A percentile compares a stretch with the other conserved stretches of the same genome.
Conservation (phyloP, 2,113 vertebrate species). For the Microcebus griseorufus region DNA sequence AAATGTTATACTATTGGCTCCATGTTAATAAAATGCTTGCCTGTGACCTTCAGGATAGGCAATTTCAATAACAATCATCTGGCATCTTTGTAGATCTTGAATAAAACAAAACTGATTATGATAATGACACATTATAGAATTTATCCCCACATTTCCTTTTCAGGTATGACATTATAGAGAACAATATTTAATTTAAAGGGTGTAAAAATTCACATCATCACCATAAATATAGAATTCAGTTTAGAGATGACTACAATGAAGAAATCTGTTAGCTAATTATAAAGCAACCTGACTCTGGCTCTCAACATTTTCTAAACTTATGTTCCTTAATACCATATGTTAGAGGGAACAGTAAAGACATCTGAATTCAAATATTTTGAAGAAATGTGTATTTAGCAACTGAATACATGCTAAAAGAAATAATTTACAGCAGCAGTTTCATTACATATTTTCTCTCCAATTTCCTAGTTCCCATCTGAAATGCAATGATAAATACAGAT, state of each 20-base stretch:
- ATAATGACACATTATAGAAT: conserved; percentile 1
- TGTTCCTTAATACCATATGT: conserved; percentile 54
- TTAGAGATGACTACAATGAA: conserved; percentile 26
- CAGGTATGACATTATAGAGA: conserved; percentile 44
- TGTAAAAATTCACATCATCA: conserved; percentile 42
- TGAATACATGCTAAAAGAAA: conserved; percentile 96
- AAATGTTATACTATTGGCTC: background rate
- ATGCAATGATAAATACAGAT: conserved; percentile 86
- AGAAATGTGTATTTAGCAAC: conserved; percentile 99
- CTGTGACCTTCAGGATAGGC: background rate
- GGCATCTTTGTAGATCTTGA: background rate
- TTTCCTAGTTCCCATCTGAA: conserved; percentile 88
- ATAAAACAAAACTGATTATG: background rate
- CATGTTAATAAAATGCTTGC: background rate
- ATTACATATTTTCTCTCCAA: conserved; percentile 87
- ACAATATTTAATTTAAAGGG: conserved; percentile 65
- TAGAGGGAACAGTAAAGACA: conserved; percentile 82
- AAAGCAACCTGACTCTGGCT: background rate
- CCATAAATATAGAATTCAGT: conserved; percentile 21
- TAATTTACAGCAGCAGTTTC: conserved; percentile 96
- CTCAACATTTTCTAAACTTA: conserved; percentile 15
- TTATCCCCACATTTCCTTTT: conserved; percentile 12
- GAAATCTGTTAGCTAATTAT: conserved; percentile 45
- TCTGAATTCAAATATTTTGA: conserved; percentile 89
- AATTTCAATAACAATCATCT: background rate